Conservation (phyloP, 2,888 invertebrate genomes). For the Galerucella calmariensis region DNA sequence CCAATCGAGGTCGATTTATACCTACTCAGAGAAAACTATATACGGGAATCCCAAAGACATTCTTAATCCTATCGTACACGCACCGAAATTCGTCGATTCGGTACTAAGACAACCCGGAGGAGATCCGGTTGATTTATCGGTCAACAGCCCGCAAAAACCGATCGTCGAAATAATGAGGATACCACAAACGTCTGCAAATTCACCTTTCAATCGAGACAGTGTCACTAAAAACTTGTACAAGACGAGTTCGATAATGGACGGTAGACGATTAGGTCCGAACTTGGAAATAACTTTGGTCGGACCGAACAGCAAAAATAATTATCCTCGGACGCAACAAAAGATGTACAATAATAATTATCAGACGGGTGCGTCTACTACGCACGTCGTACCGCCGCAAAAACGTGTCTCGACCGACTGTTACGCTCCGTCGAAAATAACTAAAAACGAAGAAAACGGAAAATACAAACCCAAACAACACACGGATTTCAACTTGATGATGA, state of each 20-base stretch:
- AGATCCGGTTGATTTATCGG: conserved; percentile 76
- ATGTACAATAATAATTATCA: conserved; percentile 13
- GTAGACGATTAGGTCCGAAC: conserved; percentile 71
- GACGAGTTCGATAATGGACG: conserved; percentile 60
- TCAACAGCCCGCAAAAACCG: conserved; percentile 66
- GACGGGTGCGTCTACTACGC: conserved; percentile 8
- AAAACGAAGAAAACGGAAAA: conserved; percentile 58
- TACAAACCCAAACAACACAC: conserved; percentile 43
- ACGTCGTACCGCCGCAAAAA: conserved; percentile 60
- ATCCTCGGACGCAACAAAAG: conserved; percentile 17
- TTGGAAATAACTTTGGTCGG: conserved; percentile 77
- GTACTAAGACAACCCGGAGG: conserved; percentile 63
- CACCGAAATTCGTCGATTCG: conserved; percentile 62
- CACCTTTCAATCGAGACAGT: conserved; percentile 39
- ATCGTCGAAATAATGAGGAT: conserved; percentile 73
- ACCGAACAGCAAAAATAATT: conserved; percentile 39
- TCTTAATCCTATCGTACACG: conserved; percentile 67
- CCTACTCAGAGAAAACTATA: conserved; percentile 72
- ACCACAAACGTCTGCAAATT: conserved; percentile 54
- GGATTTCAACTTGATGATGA: background rate
- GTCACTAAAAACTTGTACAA: conserved; percentile 52
- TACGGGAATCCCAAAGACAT: conserved; percentile 81
- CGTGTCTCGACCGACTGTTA: conserved; percentile 70
- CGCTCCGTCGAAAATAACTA: conserved; percentile 65
- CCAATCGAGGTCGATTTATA: conserved; percentile 75